Conservation (phyloP, 2,113 vertebrate species). For the Dolichallabes microphthalmus region DNA sequence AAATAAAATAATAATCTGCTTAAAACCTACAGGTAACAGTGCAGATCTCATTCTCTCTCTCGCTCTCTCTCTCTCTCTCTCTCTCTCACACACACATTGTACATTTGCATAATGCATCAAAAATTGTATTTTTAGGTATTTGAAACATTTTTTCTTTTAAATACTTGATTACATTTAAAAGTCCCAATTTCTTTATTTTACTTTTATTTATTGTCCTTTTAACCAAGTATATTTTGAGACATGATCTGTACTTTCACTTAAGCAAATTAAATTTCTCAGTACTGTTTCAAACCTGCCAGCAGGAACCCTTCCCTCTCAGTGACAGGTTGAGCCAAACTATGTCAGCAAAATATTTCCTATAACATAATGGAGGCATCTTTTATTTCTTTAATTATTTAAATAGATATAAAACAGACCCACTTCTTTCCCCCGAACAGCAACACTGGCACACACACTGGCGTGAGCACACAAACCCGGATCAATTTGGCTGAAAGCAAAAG, state of each 20-base stretch:
- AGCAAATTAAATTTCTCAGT: neutral
- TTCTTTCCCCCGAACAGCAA: neutral
- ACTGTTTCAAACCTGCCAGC: neutral
- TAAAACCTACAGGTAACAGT: slow-evolving; percentile 27
- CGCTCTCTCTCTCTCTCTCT: neutral
- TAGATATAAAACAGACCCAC: neutral
- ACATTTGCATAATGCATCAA: no score
- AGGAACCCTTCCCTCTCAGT: neutral
- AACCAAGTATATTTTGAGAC: neutral
- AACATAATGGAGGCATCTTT: neutral
- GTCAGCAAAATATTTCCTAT: neutral
- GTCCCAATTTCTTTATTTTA: neutral
- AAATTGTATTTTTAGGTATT: no score
- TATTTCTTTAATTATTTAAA: neutral
- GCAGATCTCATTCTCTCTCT: neutral
- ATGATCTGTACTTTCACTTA: neutral
- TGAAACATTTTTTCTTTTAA: neutral
- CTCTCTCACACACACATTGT: neutral
- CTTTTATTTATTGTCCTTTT: neutral
- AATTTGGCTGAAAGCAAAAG: slow-evolving; percentile 16
- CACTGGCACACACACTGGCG: neutral
- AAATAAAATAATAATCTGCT: no score
- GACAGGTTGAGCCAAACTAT: neutral
- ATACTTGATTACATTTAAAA: neutral
- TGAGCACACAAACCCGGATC: neutral